These are phyloP conservation scores for Amaurobius ferox DNA, from an alignment of 2,888 invertebrate genomes.

Conservation along the genomic window DNA sequence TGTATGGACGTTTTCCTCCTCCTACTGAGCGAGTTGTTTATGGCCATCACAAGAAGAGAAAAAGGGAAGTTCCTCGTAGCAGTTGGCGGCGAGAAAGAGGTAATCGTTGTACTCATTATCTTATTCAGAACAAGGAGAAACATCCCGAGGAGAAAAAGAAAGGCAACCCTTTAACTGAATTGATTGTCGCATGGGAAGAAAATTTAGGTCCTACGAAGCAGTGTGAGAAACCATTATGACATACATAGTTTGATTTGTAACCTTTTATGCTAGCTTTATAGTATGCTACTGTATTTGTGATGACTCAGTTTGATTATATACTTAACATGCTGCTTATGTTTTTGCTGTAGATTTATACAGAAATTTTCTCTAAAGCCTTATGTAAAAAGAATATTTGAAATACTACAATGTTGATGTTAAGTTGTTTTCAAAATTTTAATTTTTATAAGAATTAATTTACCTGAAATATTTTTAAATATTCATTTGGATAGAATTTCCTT, in stretches of 20 bases:
- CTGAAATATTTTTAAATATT: too few relatives aligned
- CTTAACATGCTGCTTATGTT: slow-evolving; percentile 44
- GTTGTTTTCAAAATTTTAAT: too few relatives aligned
- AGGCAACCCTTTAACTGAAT: slow-evolving; percentile 40
- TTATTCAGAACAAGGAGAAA: slow-evolving; percentile 68
- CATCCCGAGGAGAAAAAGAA: slow-evolving; percentile 60
- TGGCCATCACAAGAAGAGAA: slow-evolving; percentile 72
- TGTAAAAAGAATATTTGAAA: too few relatives aligned
- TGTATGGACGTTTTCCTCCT: slow-evolving; percentile 77
- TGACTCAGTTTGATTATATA: slow-evolving; percentile 16
- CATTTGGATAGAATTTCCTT: too few relatives aligned
- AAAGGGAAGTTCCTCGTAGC: slow-evolving; percentile 70
- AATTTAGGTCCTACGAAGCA: slow-evolving; percentile 60
- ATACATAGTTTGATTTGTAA: slow-evolving; percentile 49
- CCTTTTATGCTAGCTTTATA: slow-evolving; percentile 64
- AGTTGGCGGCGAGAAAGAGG: slow-evolving; percentile 75
- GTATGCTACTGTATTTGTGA: slow-evolving; percentile 48
- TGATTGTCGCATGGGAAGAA: slow-evolving; percentile 69
- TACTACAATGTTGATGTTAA: too few relatives aligned
- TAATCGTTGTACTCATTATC: slow-evolving; percentile 64
- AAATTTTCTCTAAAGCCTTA: too few relatives aligned
- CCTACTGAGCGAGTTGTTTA: slow-evolving; percentile 73
- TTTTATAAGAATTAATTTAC: too few relatives aligned
- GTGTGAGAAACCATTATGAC: slow-evolving; percentile 72
- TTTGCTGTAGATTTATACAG: neutral